Evolutionary conservation across 1,140 invertebrate species (phyloP).

Genomic region (Ceratosolen solmsi): DNA sequence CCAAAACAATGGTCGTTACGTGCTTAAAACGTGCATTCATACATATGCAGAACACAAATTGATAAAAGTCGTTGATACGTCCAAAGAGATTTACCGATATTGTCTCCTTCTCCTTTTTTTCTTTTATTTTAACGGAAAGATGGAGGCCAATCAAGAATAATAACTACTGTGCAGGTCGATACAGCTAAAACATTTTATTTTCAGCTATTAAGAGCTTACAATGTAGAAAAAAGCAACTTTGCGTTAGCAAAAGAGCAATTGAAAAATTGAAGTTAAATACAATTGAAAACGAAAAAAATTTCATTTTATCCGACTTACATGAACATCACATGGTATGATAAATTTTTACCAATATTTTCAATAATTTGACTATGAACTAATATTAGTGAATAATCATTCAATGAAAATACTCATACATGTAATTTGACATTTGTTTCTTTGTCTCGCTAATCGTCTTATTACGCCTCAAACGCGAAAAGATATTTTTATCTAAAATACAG

Average conservation of each 20-base stretch:
- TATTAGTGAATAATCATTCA: too few species aligned
- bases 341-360: too few species aligned
- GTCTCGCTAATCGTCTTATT: too few species aligned
- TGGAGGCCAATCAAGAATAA: not conserved
- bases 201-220: not conserved
- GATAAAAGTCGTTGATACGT: slow-evolving; percentile 26
- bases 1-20: not conserved
- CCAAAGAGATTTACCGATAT: not conserved
- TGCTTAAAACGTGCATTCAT: not conserved
- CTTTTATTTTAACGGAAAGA: not conserved
- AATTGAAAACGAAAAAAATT: too few species aligned
- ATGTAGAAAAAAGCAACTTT: not conserved
- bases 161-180: not conserved
- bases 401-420: too few species aligned
- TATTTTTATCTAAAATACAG: too few species aligned
- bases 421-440: too few species aligned
- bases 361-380: too few species aligned
- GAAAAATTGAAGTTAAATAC: not conserved
- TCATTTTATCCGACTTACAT: too few species aligned
- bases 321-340: too few species aligned
- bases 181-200: not conserved
- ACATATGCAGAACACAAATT: slow-evolving; percentile 35
- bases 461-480: too few species aligned
- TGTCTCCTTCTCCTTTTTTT: not conserved
- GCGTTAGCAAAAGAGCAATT: not conserved